These are phyloP conservation scores for Corythornis leucogaster DNA, from an alignment of 2,797 vertebrate species.

Conservation along the genomic window DNA sequence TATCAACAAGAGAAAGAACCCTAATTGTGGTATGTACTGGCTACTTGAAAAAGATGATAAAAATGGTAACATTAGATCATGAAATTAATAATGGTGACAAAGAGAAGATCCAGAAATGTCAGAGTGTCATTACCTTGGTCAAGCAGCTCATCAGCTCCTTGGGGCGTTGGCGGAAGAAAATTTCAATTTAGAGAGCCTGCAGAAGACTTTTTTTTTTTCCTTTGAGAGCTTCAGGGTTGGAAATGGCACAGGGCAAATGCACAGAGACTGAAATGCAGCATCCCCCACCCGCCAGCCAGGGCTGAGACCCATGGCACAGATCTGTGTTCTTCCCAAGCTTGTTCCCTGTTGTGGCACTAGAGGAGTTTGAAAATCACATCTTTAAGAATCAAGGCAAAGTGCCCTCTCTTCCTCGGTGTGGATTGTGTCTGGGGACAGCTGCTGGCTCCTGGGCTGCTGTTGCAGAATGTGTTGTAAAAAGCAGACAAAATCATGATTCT, in stretches of 20 bases:
- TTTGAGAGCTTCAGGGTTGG: not conserved
- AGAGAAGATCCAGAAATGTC: conserved; percentile 6
- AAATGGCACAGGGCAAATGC: not conserved
- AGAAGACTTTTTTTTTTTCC: not conserved
- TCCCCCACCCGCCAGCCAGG: rapidly evolving
- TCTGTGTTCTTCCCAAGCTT: not conserved
- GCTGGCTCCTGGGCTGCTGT: not conserved
- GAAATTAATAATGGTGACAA: conserved; percentile 26
- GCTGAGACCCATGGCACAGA: not conserved
- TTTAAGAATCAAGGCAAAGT: not conserved
- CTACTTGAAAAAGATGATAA: conserved; percentile 13
- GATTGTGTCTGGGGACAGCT: not conserved
- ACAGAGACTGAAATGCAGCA: not conserved
- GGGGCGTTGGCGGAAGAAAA: not conserved
- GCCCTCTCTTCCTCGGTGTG: not conserved
- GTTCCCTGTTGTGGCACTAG: not conserved
- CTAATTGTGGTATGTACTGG: not conserved
- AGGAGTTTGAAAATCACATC: not conserved
- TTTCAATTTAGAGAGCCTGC: not conserved
- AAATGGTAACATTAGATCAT: conserved; percentile 21
- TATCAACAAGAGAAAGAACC: conserved; percentile 16
- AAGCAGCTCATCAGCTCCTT: conserved; percentile 23
- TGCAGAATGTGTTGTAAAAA: not conserved
- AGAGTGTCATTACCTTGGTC: conserved; percentile 37
- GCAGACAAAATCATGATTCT: not conserved